Conservation (phyloP, 2,797 vertebrate genomes). For the Phoxinus dragarum region DNA sequence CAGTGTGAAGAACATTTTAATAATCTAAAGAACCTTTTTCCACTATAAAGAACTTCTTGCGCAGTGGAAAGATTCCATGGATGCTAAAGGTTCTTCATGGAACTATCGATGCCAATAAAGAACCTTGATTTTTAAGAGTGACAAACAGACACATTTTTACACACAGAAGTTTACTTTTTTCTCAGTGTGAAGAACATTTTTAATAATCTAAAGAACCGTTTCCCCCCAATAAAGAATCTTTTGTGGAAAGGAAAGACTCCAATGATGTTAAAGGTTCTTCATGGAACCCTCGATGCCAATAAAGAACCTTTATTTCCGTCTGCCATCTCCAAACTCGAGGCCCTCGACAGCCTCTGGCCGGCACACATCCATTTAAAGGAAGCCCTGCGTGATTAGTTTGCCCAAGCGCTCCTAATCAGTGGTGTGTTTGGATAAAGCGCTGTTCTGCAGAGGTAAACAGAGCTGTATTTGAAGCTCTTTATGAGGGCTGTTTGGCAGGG, state of each 20-base stretch:
- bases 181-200: neutral
- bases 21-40: too few species aligned
- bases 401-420: conserved; percentile 47
- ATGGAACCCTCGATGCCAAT: neutral
- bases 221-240: too few species aligned
- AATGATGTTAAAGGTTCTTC: too few species aligned
- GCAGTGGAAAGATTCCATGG: too few species aligned
- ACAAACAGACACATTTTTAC: too few species aligned
- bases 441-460: conserved; percentile 60
- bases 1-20: neutral
- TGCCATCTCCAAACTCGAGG: neutral
- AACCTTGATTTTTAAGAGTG: too few species aligned
- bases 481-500: conserved; percentile 55
- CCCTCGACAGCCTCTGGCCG: neutral
- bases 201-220: neutral
- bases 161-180: too few species aligned
- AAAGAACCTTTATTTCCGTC: neutral
- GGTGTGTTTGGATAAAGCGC: conserved; percentile 61
- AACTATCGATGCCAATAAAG: too few species aligned
- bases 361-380: conserved; percentile 39
- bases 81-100: too few species aligned
- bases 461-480: conserved; percentile 61
- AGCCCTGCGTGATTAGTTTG: conserved; percentile 40
- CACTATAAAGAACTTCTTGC: too few species aligned
- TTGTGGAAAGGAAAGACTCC: neutral